phyloP scores from a whole-genome alignment of 1,140 invertebrate species.

The Schmidtea mediterranea region DNA sequence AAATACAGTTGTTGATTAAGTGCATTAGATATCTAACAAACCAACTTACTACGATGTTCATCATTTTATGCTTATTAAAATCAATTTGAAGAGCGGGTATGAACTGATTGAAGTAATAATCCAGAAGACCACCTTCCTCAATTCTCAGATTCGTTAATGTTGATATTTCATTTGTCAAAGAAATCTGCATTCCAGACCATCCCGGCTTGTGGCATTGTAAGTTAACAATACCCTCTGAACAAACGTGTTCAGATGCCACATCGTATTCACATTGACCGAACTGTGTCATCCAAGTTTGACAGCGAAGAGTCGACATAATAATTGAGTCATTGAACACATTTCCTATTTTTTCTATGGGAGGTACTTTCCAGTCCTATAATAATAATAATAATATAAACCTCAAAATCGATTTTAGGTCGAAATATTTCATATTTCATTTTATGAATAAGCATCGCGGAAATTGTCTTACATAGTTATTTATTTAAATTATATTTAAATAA shows the following conservation, averaged over 20 bases:
- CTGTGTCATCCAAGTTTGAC: background rate
- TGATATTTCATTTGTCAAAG: background rate
- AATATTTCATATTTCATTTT: no score
- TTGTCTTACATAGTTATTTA: no score
- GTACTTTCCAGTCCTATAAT: background rate
- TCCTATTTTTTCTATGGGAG: background rate
- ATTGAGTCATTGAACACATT: no score
- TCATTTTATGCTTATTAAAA: background rate
- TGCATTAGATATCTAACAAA: no score
- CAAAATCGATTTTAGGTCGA: no score
- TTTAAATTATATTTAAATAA: no score
- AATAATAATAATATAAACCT: no score
- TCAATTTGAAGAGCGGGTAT: background rate
- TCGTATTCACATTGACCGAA: background rate
- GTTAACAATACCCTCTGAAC: constrained; percentile 14
- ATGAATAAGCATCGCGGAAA: no score
- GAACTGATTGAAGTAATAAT: background rate
- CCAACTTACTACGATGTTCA: background rate
- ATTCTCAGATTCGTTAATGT: background rate
- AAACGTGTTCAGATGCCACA: constrained; percentile 9
- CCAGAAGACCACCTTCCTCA: background rate
- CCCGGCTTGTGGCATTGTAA: constrained; percentile 18
- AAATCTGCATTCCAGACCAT: constrained; percentile 18
- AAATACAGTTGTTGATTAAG: no score
- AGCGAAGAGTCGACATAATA: no score